Base-by-base conservation (phyloP, 1,140 invertebrate species). In the Phymastichus coffea region DNA sequence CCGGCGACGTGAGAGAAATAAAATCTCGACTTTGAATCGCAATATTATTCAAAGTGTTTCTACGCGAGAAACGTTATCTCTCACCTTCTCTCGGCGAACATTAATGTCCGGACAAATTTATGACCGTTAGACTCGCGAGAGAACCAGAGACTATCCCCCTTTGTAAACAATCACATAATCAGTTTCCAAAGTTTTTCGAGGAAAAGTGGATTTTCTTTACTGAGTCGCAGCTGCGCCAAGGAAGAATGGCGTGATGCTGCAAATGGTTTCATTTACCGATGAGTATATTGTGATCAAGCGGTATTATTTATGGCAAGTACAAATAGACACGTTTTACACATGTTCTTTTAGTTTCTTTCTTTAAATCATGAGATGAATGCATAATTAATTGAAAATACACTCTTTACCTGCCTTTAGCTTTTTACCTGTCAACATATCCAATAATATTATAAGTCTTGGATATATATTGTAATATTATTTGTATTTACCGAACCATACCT, bases 1-100 rank as follows among this genome's bases (percentile, higher is more conserved):
- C 68, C 61, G 52, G 38, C 55, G 64, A 65, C 68, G 72, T 71
- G 71, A 74, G 69, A 33, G 12, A 73, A 74, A 75, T 76, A 75
- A 78, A 78, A 76, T 77, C 73, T 69, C 28, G 71, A 75, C 71
- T 77, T 71, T 69, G 74, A 78, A 78, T 78, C 67, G 74, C 58
- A 49, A 66, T 74, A 78, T 78, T 77, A 78, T 77, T 78, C 75
- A 78, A 78, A 78, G 72, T 72, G 67, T 74, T 75, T 77, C 74
- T 68, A n/a, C 72, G 66, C 74, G 68, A 70, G 22, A 25, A 12
- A 61, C 22, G 57, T 63, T 55, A 25, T 20, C 33, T 61, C 43
- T 53, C 52, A 28, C 14, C 9, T 48, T 6, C 19, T 54, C 38
- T 20, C 63, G 65, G 61, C 55, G 38, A 64, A 62, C 66, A 67